Evolutionary conservation across 2,797 vertebrate species (phyloP).

Genomic region (Furcifer pardalis): DNA sequence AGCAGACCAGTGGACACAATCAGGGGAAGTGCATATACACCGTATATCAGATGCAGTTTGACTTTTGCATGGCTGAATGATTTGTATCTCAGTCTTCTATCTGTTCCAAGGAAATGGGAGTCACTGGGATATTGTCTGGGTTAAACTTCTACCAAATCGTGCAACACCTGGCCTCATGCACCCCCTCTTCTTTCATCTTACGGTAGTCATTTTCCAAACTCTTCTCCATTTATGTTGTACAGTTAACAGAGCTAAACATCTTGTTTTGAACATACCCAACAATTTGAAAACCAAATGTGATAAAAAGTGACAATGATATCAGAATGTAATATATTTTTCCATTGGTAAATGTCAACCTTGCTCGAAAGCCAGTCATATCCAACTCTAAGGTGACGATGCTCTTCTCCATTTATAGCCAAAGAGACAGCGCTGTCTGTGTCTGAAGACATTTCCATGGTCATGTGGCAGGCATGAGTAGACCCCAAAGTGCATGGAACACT

Average conservation of each 20-base stretch:
- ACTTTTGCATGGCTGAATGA: neutral
- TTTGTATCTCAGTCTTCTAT: neutral
- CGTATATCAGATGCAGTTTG: constrained; percentile 1
- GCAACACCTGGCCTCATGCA: neutral
- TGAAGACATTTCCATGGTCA: too few relatives aligned
- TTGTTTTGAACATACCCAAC: rapidly evolving
- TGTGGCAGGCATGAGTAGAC: too few relatives aligned
- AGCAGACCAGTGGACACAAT: neutral
- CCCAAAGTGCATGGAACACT: too few relatives aligned
- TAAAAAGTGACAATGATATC: neutral
- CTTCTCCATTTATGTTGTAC: constrained; percentile 19
- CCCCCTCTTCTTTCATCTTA: neutral
- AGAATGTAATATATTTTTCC: too few relatives aligned
- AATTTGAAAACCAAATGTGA: constrained; percentile 17
- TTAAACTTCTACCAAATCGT: neutral
- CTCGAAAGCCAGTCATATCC: too few relatives aligned
- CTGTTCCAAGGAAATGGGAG: neutral
- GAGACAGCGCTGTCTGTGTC: too few relatives aligned
- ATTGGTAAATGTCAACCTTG: too few relatives aligned
- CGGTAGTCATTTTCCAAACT: neutral
- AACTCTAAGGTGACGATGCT: too few relatives aligned
- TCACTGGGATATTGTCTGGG: neutral
- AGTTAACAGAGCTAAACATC: neutral
- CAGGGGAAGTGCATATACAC: too few relatives aligned
- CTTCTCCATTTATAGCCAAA: too few relatives aligned